Evolutionary conservation across 2,797 vertebrate genomes (phyloP).

Genomic region (Danio choprae): DNA sequence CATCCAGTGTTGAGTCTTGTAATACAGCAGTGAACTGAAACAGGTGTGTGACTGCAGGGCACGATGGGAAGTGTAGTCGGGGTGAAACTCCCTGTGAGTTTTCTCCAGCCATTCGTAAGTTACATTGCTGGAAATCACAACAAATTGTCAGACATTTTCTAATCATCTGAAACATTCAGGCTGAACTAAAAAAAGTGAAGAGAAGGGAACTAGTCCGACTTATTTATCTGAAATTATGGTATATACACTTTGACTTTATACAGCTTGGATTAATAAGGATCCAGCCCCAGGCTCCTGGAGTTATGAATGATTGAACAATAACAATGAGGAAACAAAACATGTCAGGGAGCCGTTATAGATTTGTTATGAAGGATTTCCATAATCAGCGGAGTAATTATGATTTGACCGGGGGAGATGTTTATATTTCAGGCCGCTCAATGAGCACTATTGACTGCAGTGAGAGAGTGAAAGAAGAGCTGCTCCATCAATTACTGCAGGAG

Average conservation of each 20-base stretch:
- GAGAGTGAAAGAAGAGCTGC: slow-evolving; percentile 23
- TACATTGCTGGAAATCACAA: too few species aligned
- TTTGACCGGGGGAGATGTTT: slow-evolving; percentile 46
- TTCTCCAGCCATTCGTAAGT: too few species aligned
- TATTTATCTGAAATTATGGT: neutral
- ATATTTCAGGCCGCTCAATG: slow-evolving; percentile 40
- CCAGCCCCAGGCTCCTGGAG: neutral
- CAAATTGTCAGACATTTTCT: neutral
- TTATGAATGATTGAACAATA: slow-evolving; percentile 38
- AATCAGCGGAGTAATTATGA: slow-evolving; percentile 47
- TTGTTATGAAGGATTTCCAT: slow-evolving; percentile 45
- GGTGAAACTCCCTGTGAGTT: too few species aligned
- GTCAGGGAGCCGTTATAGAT: slow-evolving; percentile 13
- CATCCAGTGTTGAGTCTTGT: too few species aligned
- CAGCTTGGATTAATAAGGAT: slow-evolving; percentile 29
- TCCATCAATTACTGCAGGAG: slow-evolving; percentile 17
- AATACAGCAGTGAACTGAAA: too few species aligned
- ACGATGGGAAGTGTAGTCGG: too few species aligned
- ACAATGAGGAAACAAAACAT: slow-evolving; percentile 45
- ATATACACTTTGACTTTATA: neutral
- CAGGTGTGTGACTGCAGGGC: too few species aligned
- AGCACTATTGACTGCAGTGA: slow-evolving; percentile 34
- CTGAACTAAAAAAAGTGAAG: neutral
- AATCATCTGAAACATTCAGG: neutral
- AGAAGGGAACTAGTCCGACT: too few species aligned